Evolutionary conservation across 2,888 invertebrate genomes (phyloP).

Genomic region (Diloba caeruleocephala): DNA sequence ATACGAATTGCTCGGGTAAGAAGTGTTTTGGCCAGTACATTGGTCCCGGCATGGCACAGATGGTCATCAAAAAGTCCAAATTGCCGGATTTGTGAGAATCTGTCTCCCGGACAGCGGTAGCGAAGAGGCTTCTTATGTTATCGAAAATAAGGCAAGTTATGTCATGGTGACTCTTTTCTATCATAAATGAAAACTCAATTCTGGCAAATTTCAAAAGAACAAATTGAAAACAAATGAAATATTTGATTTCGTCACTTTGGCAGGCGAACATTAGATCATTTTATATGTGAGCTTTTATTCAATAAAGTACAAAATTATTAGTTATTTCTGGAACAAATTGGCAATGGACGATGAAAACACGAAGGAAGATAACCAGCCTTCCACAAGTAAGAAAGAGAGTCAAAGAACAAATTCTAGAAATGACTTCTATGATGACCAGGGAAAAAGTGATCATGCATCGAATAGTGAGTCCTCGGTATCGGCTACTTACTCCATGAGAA

Average conservation of each 20-base stretch:
- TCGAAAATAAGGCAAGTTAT: too few relatives aligned
- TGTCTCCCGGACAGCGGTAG: too few relatives aligned
- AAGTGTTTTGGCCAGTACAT: too few relatives aligned
- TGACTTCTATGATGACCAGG: constrained; percentile 44
- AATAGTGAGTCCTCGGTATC: constrained; percentile 57
- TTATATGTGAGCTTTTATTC: constrained; percentile 35
- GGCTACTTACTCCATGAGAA: constrained; percentile 56
- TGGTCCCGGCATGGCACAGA: too few relatives aligned
- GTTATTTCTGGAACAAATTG: constrained; percentile 63
- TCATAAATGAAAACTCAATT: not conserved
- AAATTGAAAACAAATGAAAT: constrained; percentile 46
- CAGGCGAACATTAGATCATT: constrained; percentile 23
- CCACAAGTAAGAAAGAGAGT: constrained; percentile 65
- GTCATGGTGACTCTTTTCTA: constrained; percentile 19
- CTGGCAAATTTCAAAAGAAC: constrained; percentile 29
- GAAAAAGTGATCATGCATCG: constrained; percentile 45
- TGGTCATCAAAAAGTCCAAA: too few relatives aligned
- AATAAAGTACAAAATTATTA: constrained; percentile 66
- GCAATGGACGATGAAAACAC: constrained; percentile 67
- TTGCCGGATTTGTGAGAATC: too few relatives aligned
- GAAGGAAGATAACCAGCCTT: constrained; percentile 57
- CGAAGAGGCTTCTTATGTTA: too few relatives aligned
- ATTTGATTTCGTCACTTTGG: constrained; percentile 32
- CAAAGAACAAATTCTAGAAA: constrained; percentile 46
- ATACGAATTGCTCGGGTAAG: too few relatives aligned